Evolutionary conservation across 2,797 vertebrate species (phyloP).

Genomic region (Spinus pinus): DNA sequence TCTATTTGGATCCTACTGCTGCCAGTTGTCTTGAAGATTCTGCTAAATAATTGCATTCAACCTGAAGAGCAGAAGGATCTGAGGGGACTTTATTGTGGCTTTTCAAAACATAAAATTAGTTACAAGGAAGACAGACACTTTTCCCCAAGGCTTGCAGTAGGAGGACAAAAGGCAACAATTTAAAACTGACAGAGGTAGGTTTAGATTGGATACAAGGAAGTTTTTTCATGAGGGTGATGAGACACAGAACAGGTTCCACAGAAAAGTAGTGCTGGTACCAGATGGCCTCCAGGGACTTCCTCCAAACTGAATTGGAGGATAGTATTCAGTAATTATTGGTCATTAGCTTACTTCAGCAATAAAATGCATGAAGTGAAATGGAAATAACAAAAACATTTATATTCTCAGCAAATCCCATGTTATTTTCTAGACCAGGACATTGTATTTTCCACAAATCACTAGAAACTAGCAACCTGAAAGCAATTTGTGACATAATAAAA

Average conservation of each 20-base stretch:
- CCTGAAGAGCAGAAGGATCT: background rate
- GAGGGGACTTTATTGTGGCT: background rate
- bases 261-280: background rate
- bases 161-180: background rate
- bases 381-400: background rate
- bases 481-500: background rate
- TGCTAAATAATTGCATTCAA: background rate
- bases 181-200: background rate
- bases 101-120: background rate
- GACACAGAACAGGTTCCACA: background rate
- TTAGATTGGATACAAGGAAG: background rate
- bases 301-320: background rate
- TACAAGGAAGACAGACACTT: background rate
- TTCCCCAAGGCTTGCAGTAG: background rate
- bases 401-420: background rate
- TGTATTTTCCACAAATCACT: background rate
- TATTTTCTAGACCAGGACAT: background rate
- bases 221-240: background rate
- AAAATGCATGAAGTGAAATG: background rate
- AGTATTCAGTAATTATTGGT: background rate
- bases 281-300: background rate
- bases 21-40: background rate
- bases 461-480: background rate
- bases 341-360: background rate
- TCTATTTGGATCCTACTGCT: background rate